A percentile compares a stretch with the other conserved stretches of the same genome.
phyloP scores from a whole-genome alignment of 2,888 invertebrate genomes.

The Sceliomorpha sp. region DNA sequence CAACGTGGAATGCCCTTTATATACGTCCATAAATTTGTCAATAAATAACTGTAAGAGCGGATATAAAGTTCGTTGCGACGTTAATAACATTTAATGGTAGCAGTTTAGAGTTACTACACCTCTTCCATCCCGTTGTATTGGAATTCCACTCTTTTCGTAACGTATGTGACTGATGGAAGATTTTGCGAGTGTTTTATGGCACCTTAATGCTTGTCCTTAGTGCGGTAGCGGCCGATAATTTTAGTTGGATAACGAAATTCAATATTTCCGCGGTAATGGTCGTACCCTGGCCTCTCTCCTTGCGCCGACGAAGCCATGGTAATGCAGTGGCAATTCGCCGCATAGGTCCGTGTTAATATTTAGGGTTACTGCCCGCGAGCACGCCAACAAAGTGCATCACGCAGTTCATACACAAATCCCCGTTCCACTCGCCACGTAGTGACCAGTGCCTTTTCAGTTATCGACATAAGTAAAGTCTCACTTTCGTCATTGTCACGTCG shows the following conservation, averaged over 20 bases:
- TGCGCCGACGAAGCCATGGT: slow-evolving; percentile 54
- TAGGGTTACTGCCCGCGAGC: slow-evolving; percentile 72
- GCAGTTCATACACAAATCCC: slow-evolving; percentile 60
- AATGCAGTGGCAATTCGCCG: slow-evolving; percentile 70
- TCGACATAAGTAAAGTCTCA: slow-evolving; percentile 18
- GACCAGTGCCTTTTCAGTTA: slow-evolving; percentile 1
- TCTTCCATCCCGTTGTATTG: background rate
- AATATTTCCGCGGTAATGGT: slow-evolving; percentile 71
- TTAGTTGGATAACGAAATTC: slow-evolving; percentile 73
- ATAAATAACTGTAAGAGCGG: too few species aligned
- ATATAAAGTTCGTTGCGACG: too few species aligned
- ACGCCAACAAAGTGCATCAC: slow-evolving; percentile 73
- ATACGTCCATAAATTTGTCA: too few species aligned
- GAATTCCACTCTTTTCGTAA: background rate
- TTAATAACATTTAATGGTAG: background rate
- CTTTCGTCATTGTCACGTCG: slow-evolving; percentile 2
- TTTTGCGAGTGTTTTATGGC: slow-evolving; percentile 51
- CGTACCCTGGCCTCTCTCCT: slow-evolving; percentile 28
- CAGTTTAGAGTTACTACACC: background rate
- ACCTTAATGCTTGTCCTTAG: slow-evolving; percentile 62
- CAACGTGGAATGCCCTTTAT: too few species aligned
- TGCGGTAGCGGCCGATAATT: slow-evolving; percentile 63
- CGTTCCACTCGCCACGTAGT: slow-evolving; percentile 2
- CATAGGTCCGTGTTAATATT: slow-evolving; percentile 71
- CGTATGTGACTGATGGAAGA: slow-evolving; percentile 19